Evolutionary conservation across 2,797 vertebrate genomes (phyloP).

Genomic region (Danio choprae): DNA sequence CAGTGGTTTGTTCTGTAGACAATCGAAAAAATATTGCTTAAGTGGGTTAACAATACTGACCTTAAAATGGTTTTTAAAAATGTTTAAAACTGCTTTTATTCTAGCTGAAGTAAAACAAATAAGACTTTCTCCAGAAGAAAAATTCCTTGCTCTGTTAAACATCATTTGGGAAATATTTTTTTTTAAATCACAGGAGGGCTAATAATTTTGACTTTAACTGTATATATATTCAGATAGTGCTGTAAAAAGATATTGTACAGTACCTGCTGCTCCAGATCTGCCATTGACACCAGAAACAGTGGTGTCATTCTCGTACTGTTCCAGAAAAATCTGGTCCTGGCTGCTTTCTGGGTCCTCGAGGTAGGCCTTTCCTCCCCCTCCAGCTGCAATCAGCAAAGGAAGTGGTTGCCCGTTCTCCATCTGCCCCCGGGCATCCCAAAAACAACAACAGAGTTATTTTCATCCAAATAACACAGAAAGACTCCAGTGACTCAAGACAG

Average conservation of each 20-base stretch:
- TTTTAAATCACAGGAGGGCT: too few species aligned
- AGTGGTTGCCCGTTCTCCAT: constrained; percentile 76
- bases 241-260: background rate
- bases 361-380: constrained; percentile 91
- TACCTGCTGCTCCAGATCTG: constrained; percentile 86
- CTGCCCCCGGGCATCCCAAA: constrained; percentile 63
- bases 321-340: constrained; percentile 73
- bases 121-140: too few species aligned
- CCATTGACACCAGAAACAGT: constrained; percentile 78
- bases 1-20: too few species aligned
- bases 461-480: constrained; percentile 19
- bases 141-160: too few species aligned
- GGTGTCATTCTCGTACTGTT: constrained; percentile 87
- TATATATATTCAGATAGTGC: background rate
- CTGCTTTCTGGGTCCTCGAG: constrained; percentile 80
- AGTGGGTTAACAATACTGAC: too few species aligned
- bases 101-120: too few species aligned
- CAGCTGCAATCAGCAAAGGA: constrained; percentile 88
- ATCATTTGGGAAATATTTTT: too few species aligned
- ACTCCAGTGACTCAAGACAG: constrained; percentile 9
- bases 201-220: too few species aligned
- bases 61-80: too few species aligned
- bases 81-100: too few species aligned
- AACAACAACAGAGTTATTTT: constrained; percentile 12
- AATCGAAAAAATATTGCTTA: too few species aligned